phyloP scores from a whole-genome alignment of 1,140 invertebrate genomes.

The Drosophila pseudoananassae region DNA sequence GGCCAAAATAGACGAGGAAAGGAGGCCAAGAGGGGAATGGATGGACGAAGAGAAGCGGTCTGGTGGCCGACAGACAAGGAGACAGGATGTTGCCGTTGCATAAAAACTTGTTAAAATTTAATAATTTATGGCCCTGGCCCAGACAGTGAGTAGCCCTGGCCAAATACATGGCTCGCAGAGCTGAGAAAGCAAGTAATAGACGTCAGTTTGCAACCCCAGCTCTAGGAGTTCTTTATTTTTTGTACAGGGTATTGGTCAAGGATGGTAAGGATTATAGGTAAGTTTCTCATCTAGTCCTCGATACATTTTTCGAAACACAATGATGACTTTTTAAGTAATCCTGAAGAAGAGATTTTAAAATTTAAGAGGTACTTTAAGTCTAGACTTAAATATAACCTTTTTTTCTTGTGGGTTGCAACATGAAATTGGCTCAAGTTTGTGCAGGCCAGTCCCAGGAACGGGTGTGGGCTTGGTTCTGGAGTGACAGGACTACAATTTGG shows the following conservation, averaged over 20 bases:
- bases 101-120: slow-evolving; percentile 83
- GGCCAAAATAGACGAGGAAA: slow-evolving; percentile 4
- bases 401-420: slow-evolving; percentile 43
- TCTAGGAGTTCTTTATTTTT: neutral
- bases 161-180: slow-evolving; percentile 20
- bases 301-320: no score
- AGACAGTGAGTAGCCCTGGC: slow-evolving; percentile 31
- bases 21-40: neutral
- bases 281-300: no score
- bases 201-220: slow-evolving; percentile 43
- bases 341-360: neutral
- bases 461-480: slow-evolving; percentile 19
- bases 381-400: slow-evolving; percentile 17
- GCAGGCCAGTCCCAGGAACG: slow-evolving; percentile 33
- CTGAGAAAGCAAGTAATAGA: slow-evolving; percentile 65
- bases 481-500: slow-evolving; percentile 53
- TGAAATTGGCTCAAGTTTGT: slow-evolving; percentile 75
- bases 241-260: neutral
- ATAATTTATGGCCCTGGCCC: slow-evolving; percentile 75
- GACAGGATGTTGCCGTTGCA: slow-evolving; percentile 65
- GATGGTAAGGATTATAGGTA: neutral
- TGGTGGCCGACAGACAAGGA: slow-evolving; percentile 31
- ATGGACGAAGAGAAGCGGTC: slow-evolving; percentile 1
- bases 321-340: no score
- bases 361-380: neutral